phyloP scores from a whole-genome alignment of 23 tunicate species.

The Trididemnum miniatum region DNA sequence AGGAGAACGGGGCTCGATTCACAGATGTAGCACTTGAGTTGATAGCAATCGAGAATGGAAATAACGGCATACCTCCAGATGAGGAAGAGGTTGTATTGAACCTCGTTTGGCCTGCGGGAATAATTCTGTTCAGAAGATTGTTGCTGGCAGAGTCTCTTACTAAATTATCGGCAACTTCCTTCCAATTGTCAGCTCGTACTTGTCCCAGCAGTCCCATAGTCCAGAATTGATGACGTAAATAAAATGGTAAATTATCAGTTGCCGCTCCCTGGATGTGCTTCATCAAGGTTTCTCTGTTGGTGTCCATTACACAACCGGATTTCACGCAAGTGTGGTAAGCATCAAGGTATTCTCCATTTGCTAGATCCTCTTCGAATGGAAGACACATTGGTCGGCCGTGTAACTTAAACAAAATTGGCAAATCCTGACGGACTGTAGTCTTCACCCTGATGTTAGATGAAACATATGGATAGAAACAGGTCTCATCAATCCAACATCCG shows the following conservation, averaged over 20 bases:
- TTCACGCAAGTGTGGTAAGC: constrained; percentile 29
- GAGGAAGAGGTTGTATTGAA: neutral
- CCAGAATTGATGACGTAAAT: constrained; percentile 32
- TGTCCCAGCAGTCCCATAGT: constrained; percentile 32
- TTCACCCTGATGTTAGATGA: constrained; percentile 10
- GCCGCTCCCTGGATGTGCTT: neutral
- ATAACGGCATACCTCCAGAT: neutral
- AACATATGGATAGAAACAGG: constrained; percentile 49
- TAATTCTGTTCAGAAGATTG: constrained; percentile 10
- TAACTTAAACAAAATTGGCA: neutral
- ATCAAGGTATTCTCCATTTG: constrained; percentile 25
- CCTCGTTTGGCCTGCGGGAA: neutral
- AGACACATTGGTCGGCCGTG: constrained; percentile 37
- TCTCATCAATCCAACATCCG: constrained; percentile 26
- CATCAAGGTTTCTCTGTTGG: constrained; percentile 11
- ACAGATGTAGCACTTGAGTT: neutral
- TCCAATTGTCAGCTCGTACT: constrained; percentile 40
- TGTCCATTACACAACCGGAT: constrained; percentile 22
- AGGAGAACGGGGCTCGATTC: neutral
- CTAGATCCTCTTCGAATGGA: constrained; percentile 2
- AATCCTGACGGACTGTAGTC: neutral
- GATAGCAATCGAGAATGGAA: constrained; percentile 17
- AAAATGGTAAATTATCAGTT: neutral
- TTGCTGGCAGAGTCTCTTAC: neutral
- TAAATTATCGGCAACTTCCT: constrained; percentile 19